Conservation (phyloP, 2,797 vertebrate species). For the Chromis chromis region DNA sequence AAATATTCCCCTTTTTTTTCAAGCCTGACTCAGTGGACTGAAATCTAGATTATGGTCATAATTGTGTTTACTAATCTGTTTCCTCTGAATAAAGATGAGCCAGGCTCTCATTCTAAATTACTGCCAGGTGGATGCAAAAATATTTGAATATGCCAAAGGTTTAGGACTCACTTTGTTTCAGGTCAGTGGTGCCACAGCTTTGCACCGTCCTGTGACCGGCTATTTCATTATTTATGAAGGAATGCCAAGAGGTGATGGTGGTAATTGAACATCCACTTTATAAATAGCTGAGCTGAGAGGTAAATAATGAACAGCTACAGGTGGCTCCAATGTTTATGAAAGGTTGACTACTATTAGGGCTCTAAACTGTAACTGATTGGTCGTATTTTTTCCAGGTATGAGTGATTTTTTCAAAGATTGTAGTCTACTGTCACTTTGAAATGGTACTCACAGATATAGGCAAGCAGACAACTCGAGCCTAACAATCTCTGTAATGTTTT, state of each 20-base stretch:
- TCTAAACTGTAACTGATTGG: neutral
- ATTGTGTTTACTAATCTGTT: constrained; percentile 21
- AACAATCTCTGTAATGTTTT: neutral
- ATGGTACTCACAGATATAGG: neutral
- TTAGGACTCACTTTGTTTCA: constrained; percentile 40
- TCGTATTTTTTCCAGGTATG: neutral
- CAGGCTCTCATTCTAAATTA: constrained; percentile 27
- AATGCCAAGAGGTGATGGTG: constrained; percentile 11
- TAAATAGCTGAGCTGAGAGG: constrained; percentile 33
- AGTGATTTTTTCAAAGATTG: neutral
- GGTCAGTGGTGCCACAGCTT: constrained; percentile 27
- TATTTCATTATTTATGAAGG: constrained; percentile 27
- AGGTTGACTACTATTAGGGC: neutral
- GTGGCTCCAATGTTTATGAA: constrained; percentile 31
- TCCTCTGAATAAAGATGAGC: constrained; percentile 36
- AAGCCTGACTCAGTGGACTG: neutral
- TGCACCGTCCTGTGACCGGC: constrained; percentile 19
- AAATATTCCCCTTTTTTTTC: neutral
- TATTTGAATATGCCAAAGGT: constrained; percentile 23
- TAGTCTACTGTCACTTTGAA: neutral
- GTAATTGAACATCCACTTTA: constrained; percentile 42
- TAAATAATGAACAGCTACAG: constrained; percentile 31
- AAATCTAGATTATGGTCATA: constrained; percentile 1
- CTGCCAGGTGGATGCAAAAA: constrained; percentile 38
- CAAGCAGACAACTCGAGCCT: neutral